A percentile compares a stretch with the other conserved stretches of the same genome.
These are phyloP conservation scores for Aphis gossypii DNA, from an alignment of 1,140 invertebrate species.

Conservation along the genomic window DNA sequence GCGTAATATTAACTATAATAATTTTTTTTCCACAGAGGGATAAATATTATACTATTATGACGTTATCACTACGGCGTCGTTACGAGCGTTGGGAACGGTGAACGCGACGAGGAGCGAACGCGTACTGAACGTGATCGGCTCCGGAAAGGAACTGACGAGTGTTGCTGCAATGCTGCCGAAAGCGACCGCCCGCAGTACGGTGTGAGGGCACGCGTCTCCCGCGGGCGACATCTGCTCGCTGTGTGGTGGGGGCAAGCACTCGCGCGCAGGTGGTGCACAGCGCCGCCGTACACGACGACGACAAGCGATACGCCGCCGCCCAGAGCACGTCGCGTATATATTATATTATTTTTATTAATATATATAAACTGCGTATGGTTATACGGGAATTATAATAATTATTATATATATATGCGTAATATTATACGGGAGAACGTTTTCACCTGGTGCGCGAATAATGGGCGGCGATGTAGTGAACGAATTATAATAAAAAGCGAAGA, in stretches of 20 bases:
- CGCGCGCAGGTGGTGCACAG: neutral
- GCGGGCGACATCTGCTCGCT: slow-evolving; percentile 42
- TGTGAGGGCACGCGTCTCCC: slow-evolving; percentile 53
- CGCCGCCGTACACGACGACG: neutral
- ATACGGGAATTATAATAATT: neutral
- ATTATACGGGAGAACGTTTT: slow-evolving; percentile 20
- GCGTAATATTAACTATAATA: neutral
- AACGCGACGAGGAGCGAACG: neutral
- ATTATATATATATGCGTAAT: slow-evolving; percentile 3
- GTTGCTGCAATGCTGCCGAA: neutral
- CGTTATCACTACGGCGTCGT: neutral
- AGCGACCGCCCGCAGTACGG: slow-evolving; percentile 27
- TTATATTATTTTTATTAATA: neutral
- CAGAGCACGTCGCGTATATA: neutral
- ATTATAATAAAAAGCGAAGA: neutral
- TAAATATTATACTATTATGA: neutral
- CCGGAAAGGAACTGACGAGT: slow-evolving; percentile 41
- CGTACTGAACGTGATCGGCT: slow-evolving; percentile 37
- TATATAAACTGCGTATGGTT: neutral
- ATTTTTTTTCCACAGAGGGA: neutral
- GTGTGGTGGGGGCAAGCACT: neutral
- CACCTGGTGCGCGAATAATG: slow-evolving; percentile 37
- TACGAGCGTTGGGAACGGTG: neutral
- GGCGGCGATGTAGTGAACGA: neutral
- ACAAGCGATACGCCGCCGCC: neutral